These are phyloP conservation scores for Papilio gigon DNA, from an alignment of 2,888 invertebrate species.

Conservation along the genomic window DNA sequence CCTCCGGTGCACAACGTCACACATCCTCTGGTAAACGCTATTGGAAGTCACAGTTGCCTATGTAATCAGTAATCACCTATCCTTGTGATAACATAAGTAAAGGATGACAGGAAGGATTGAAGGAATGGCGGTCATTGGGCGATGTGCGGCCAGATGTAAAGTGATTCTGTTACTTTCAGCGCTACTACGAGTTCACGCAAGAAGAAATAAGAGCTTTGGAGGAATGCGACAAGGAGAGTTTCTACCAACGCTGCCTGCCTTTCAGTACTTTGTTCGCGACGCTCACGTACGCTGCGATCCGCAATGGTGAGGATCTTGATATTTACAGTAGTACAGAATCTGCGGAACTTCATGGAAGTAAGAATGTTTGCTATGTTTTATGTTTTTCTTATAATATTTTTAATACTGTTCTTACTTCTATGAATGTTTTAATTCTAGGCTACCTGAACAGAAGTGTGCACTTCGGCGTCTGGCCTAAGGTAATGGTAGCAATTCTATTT, in stretches of 20 bases:
- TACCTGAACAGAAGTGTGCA: conserved; percentile 79
- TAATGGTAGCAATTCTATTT: conserved; percentile 82
- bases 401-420: conserved; percentile 67
- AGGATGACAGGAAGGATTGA: too few species aligned
- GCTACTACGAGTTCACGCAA: conserved; percentile 85
- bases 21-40: conserved; percentile 66
- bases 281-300: conserved; percentile 85
- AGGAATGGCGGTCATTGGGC: too few species aligned
- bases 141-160: too few species aligned
- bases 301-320: conserved; percentile 77
- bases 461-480: conserved; percentile 87
- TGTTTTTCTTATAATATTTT: conserved; percentile 23
- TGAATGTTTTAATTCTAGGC: conserved; percentile 80
- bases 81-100: too few species aligned
- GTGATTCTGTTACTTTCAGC: conserved; percentile 56
- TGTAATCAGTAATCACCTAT: neutral
- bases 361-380: conserved; percentile 47
- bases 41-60: neutral
- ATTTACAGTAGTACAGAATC: conserved; percentile 2
- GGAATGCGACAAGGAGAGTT: conserved; percentile 91
- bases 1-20: conserved; percentile 64
- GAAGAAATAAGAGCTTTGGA: conserved; percentile 88
- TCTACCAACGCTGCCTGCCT: conserved; percentile 88
- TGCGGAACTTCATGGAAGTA: conserved; percentile 72
- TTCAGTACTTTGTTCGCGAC: conserved; percentile 84